Evolutionary conservation across 2,888 invertebrate species (phyloP).

Genomic region (Amblyjoppa proteus): DNA sequence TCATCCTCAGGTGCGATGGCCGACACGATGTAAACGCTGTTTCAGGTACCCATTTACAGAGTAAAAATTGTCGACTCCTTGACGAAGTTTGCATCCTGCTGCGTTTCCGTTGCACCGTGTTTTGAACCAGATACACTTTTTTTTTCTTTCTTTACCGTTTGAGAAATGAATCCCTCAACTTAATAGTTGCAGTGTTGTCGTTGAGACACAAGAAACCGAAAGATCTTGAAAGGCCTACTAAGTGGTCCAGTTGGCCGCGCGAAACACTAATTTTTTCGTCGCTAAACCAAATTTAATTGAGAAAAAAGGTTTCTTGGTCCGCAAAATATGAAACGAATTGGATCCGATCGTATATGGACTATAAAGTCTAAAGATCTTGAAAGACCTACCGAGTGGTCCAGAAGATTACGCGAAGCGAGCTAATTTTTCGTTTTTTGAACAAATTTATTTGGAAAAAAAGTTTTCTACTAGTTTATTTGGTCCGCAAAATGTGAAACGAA

Average conservation of each 20-base stretch:
- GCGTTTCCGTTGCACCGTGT: constrained; percentile 12
- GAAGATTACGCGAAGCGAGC: too few species aligned
- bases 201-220: background rate
- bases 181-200: background rate
- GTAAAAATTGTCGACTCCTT: constrained; percentile 23
- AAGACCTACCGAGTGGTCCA: too few species aligned
- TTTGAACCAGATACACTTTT: background rate
- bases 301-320: background rate
- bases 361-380: background rate
- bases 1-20: constrained; percentile 97
- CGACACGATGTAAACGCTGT: constrained; percentile 96
- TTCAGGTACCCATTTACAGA: constrained; percentile 87
- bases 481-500: background rate
- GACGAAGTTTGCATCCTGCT: background rate
- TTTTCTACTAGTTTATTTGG: constrained; percentile 16
- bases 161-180: background rate
- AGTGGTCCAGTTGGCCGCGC: background rate
- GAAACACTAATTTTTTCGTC: background rate
- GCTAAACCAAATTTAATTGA: too few species aligned
- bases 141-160: background rate
- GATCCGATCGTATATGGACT: background rate
- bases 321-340: constrained; percentile 2
- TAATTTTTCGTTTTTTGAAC: too few species aligned
- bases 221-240: background rate
- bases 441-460: background rate